Percentiles rank a stretch among this genome's conserved stretches.
phyloP scores from a whole-genome alignment of 1,140 invertebrate species.

The Oryzaephilus surinamensis region DNA sequence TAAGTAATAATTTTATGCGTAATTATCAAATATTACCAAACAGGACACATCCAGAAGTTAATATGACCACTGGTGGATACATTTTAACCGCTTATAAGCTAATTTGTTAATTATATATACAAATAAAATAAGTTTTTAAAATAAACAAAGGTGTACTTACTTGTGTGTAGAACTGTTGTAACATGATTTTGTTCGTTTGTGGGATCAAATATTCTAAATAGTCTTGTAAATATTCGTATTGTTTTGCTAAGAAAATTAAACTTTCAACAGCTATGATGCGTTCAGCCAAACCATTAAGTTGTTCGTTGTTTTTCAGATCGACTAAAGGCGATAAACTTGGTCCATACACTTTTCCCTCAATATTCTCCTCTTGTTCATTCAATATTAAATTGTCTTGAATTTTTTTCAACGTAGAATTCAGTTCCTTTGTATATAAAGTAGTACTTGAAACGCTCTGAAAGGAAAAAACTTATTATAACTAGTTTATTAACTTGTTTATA shows the following conservation, averaged over 20 bases:
- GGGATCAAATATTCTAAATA: conserved; percentile 69
- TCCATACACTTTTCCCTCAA: conserved; percentile 11
- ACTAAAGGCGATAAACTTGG: conserved; percentile 61
- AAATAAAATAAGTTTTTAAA: conserved; percentile 1
- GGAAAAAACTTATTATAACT: conserved; percentile 1
- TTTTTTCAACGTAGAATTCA: conserved; percentile 62
- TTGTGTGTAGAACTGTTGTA: conserved; percentile 65
- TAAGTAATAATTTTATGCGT: conserved; percentile 79
- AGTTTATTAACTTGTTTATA: no score
- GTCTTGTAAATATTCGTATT: conserved; percentile 71
- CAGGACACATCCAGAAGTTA: conserved; percentile 74
- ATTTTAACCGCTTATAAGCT: conserved; percentile 57
- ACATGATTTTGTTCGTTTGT: conserved; percentile 48
- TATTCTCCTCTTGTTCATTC: conserved; percentile 26
- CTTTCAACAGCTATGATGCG: conserved; percentile 88
- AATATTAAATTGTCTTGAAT: conserved; percentile 52
- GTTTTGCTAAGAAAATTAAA: conserved; percentile 76
- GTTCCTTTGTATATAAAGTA: conserved; percentile 53
- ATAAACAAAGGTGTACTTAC: no score
- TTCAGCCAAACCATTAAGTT: conserved; percentile 70
- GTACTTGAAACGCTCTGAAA: conserved; percentile 38
- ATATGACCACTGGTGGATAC: conserved; percentile 65
- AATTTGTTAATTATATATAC: conserved; percentile 17
- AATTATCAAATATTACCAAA: conserved; percentile 81
- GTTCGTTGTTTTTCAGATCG: conserved; percentile 58